Evolutionary conservation across 2,888 invertebrate genomes (phyloP).

Genomic region (Norana najaformis): DNA sequence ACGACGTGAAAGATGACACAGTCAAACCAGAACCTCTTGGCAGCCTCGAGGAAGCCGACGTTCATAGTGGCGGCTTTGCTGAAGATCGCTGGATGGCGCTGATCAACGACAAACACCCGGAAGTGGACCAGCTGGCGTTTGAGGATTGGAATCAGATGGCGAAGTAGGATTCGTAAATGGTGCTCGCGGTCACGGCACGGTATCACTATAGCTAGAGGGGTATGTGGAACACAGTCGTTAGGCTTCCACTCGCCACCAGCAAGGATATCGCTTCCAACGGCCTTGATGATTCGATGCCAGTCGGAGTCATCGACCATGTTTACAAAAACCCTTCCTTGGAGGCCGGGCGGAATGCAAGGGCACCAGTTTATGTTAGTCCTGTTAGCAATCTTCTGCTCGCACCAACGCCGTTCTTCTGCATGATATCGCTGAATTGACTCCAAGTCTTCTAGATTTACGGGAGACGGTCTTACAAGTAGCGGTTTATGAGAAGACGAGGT

Average conservation of each 20-base stretch:
- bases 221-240: background rate
- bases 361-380: background rate
- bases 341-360: background rate
- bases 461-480: no score
- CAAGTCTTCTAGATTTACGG: no score
- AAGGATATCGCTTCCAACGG: background rate
- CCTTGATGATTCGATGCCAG: background rate
- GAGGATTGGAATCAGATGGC: background rate
- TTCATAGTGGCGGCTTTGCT: slow-evolving; percentile 8
- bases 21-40: slow-evolving; percentile 10
- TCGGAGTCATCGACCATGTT: background rate
- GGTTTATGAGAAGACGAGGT: no score
- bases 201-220: background rate
- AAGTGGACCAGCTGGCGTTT: slow-evolving; percentile 6
- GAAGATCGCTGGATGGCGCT: background rate
- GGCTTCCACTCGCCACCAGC: background rate
- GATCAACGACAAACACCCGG: background rate
- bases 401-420: background rate
- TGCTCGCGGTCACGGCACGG: slow-evolving; percentile 6
- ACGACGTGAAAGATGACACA: slow-evolving; percentile 13
- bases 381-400: background rate
- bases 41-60: background rate
- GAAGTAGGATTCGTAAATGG: background rate
- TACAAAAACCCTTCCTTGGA: background rate
- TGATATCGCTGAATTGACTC: background rate